A percentile compares a stretch with the other conserved stretches of the same genome.
Conservation (phyloP, 2,888 invertebrate genomes). For the Thysanoteuthis rhombus region DNA sequence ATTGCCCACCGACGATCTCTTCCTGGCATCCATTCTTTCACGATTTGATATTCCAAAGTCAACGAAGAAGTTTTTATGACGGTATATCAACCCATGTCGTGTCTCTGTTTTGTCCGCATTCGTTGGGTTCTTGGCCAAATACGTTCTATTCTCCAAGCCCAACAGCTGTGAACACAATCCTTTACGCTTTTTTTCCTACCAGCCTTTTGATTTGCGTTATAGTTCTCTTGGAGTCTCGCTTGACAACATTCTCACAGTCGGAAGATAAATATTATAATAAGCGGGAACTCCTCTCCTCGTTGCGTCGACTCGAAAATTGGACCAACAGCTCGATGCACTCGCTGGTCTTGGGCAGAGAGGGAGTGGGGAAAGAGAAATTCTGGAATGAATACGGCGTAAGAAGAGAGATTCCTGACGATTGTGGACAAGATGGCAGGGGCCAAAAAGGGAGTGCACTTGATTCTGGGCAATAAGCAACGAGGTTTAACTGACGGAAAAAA, state of each 20-base stretch:
- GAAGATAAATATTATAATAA: constrained; percentile 12
- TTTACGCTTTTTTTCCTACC: background rate
- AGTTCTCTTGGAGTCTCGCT: background rate
- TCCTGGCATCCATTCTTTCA: no score
- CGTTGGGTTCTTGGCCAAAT: background rate
- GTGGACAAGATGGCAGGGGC: background rate
- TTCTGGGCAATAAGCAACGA: background rate
- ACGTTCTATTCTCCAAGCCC: background rate
- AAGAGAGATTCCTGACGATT: no score
- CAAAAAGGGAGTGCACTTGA: background rate
- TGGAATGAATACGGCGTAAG: no score
- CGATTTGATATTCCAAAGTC: no score
- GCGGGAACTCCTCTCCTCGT: background rate
- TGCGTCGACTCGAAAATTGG: background rate
- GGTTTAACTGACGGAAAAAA: background rate
- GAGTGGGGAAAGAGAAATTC: no score
- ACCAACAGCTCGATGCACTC: background rate
- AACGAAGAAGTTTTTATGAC: background rate
- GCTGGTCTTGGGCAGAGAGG: background rate
- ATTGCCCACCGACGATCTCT: no score
- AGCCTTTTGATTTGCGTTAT: background rate
- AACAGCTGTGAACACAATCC: constrained; percentile 12
- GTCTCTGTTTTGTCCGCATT: background rate
- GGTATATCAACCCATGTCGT: background rate
- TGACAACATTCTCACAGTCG: background rate